Evolutionary conservation across 1,140 invertebrate genomes (phyloP).

Genomic region (Apocrypta bakeri): DNA sequence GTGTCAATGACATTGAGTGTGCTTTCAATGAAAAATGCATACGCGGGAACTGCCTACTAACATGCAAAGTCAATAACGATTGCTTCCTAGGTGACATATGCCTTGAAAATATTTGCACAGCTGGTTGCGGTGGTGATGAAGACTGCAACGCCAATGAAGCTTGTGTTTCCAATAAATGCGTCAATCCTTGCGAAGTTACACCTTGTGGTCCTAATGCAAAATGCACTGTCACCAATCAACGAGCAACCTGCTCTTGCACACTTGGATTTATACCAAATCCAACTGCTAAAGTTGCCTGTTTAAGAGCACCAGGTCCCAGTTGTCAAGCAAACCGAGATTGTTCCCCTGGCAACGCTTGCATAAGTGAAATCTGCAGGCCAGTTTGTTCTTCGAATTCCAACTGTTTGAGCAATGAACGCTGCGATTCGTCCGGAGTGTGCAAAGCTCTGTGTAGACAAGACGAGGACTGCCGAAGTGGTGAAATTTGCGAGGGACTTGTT

Average conservation of each 20-base stretch:
- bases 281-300: slow-evolving; percentile 87
- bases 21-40: slow-evolving; percentile 94
- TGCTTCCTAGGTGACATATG: slow-evolving; percentile 94
- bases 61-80: slow-evolving; percentile 91
- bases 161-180: slow-evolving; percentile 86
- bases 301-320: slow-evolving; percentile 81
- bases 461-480: slow-evolving; percentile 87
- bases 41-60: slow-evolving; percentile 86
- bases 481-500: slow-evolving; percentile 87
- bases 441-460: slow-evolving; percentile 84
- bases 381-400: slow-evolving; percentile 84
- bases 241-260: slow-evolving; percentile 87
- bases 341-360: slow-evolving; percentile 80
- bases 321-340: slow-evolving; percentile 87
- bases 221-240: slow-evolving; percentile 87
- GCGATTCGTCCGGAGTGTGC: slow-evolving; percentile 77
- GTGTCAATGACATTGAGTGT: slow-evolving; percentile 86
- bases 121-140: slow-evolving; percentile 89
- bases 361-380: slow-evolving; percentile 82
- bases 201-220: slow-evolving; percentile 90
- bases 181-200: slow-evolving; percentile 84
- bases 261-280: slow-evolving; percentile 88
- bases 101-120: slow-evolving; percentile 86
- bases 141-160: slow-evolving; percentile 89
- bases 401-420: slow-evolving; percentile 89